Percentiles rank a stretch among this genome's conserved stretches.
Conservation (phyloP, 2,797 vertebrate species). For the Neosalanx taihuensis region DNA sequence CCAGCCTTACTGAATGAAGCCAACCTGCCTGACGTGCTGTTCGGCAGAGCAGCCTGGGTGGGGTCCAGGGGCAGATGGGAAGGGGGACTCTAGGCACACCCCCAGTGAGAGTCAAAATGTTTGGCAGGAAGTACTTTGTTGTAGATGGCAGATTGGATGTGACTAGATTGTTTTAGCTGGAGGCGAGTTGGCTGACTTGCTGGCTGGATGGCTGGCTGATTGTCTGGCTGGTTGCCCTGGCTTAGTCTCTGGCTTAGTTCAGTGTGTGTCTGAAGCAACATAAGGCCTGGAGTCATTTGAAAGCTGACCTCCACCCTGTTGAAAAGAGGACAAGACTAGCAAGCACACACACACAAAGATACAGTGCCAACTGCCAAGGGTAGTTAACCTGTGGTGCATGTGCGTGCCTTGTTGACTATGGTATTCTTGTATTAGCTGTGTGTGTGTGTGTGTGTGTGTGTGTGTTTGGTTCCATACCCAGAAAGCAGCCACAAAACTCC, state of each 20-base stretch:
- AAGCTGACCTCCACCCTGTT: constrained; percentile 4
- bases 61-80: constrained; percentile 33
- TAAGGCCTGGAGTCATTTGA: constrained; percentile 17
- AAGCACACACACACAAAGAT: not conserved
- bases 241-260: not conserved
- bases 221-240: not conserved
- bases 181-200: no score
- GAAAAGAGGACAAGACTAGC: not conserved
- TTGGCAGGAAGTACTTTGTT: constrained; percentile 11
- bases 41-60: constrained; percentile 15
- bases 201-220: no score
- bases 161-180: not conserved
- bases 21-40: not conserved
- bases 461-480: constrained; percentile 40
- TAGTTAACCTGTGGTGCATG: not conserved
- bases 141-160: constrained; percentile 16
- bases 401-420: constrained; percentile 38
- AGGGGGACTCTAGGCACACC: constrained; percentile 39
- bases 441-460: constrained; percentile 26
- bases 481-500: constrained; percentile 46
- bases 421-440: constrained; percentile 4
- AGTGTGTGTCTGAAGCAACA: not conserved
- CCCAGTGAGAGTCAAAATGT: constrained; percentile 46
- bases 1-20: not conserved
- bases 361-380: not conserved